Evolutionary conservation across 2,888 invertebrate genomes (phyloP), one percentile per base, ranked within the genome.

Genomic region (Xylota segnis): DNA sequence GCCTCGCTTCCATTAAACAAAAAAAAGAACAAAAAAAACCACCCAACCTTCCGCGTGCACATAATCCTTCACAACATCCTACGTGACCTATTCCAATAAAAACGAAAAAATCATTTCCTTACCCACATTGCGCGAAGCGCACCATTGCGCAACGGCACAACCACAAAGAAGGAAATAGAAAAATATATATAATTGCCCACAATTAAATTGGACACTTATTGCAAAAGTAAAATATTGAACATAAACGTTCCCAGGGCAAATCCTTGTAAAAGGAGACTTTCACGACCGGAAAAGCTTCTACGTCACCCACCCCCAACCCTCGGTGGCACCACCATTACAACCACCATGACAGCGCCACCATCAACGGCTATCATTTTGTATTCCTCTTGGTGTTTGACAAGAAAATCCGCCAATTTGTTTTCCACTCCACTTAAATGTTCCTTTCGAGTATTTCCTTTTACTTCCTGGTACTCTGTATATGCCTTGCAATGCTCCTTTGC

Each of bases 141-240:
- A 50, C 18, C 50, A 50, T 50, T 50, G 50, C 50, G 50, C 50
- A 50, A 50, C 23, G 70, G 63, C 58, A 23, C 50, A 37, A 52
- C 58, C 43, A 74, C 61, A 43, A 37, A n/a, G 32, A 43, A 56
- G 40, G 58, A 56, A 70, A 47, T 18, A 9, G 37, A 54, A 74
- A 74, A 45, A 74, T 66, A 63, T 43, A 50, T 71, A 61, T 84
- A 84, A 84, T 84, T 79, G 83, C 70, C 79, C 58, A 59, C 83
- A 84, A 84, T 84, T 84, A 84, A 84, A 84, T 84, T 84, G 79
- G 83, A 79, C 83, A 84, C 83, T 84, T 84, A 84, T 84, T 84
- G 83, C 83, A 75, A 79, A 75, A 75, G 70, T 84, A 84, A 84
- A 79, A 84, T 84, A 84, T 84, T 79, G 83, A 79, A 84, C 83